Conservation (phyloP, 1,140 invertebrate species). For the Bombus affinis region DNA sequence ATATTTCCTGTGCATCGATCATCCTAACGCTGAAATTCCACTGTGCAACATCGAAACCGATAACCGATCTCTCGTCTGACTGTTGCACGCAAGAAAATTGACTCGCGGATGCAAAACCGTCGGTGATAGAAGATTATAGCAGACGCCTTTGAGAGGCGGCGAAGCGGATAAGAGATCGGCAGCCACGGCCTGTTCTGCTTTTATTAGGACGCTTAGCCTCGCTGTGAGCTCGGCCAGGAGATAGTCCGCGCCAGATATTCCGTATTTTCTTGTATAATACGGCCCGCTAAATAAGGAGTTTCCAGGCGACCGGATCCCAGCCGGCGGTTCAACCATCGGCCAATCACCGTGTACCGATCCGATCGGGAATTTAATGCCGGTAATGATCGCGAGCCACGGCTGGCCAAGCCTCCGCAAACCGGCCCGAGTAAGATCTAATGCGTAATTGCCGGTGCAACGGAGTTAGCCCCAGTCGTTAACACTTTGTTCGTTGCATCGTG, state of each 20-base stretch:
- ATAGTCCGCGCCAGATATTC: constrained; percentile 74
- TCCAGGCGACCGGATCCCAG: constrained; percentile 38
- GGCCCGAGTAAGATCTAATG: constrained; percentile 32
- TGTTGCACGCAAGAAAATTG: constrained; percentile 15
- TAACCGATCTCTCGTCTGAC: not conserved
- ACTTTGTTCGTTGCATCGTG: constrained; percentile 20
- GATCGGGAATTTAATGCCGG: constrained; percentile 44
- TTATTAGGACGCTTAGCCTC: constrained; percentile 66
- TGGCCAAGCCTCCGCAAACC: not conserved
- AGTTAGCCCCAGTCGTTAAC: constrained; percentile 33
- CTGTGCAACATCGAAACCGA: not conserved
- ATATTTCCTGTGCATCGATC: constrained; percentile 1
- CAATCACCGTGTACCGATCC: constrained; percentile 37
- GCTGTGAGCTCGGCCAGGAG: constrained; percentile 26
- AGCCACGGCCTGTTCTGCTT: constrained; percentile 65
- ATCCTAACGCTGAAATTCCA: not conserved
- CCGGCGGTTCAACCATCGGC: constrained; percentile 17
- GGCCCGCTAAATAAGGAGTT: constrained; percentile 70
- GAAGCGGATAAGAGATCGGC: constrained; percentile 43
- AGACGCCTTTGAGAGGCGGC: constrained; percentile 41
- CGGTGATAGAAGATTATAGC: constrained; percentile 63
- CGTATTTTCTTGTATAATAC: constrained; percentile 72
- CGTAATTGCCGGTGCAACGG: constrained; percentile 38
- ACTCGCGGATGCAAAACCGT: constrained; percentile 27
- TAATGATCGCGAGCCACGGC: constrained; percentile 35